These are phyloP conservation scores for Eulimnadia texana DNA, from an alignment of 1,140 invertebrate genomes.

Conservation along the genomic window DNA sequence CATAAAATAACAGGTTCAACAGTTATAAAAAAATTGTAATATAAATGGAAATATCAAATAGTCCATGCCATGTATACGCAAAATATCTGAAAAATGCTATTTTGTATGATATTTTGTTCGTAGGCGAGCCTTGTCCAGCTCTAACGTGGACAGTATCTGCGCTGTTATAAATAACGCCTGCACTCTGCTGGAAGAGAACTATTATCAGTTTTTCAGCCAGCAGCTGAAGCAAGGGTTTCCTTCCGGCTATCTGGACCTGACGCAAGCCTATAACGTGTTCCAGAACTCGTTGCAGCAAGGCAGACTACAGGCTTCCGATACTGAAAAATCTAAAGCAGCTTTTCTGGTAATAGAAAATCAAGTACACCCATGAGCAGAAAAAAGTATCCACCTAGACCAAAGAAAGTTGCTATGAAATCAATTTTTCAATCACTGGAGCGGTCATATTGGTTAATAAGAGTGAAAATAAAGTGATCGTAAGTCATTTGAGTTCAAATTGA, in stretches of 20 bases:
- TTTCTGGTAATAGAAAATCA: conserved; percentile 61
- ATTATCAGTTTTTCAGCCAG: conserved; percentile 55
- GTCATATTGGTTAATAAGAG: background rate
- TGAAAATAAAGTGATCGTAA: too few relatives aligned
- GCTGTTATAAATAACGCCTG: conserved; percentile 91
- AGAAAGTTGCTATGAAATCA: too few relatives aligned
- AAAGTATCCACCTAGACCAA: too few relatives aligned
- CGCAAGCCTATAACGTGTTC: conserved; percentile 59
- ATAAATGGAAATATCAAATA: too few relatives aligned
- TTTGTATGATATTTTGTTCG: conserved; percentile 7
- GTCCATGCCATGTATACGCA: too few relatives aligned
- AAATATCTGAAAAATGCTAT: too few relatives aligned
- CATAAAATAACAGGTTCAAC: too few relatives aligned
- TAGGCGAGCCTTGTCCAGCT: conserved; percentile 70
- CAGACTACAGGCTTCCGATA: conserved; percentile 54
- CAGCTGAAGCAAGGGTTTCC: conserved; percentile 71
- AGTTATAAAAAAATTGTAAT: too few relatives aligned
- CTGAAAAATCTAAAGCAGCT: conserved; percentile 51
- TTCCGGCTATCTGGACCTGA: conserved; percentile 65
- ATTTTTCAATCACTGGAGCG: too few relatives aligned
- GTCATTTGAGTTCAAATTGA: too few relatives aligned
- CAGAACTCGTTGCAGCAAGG: conserved; percentile 68
- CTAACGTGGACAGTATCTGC: conserved; percentile 88
- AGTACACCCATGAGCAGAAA: too few relatives aligned
- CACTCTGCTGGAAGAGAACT: conserved; percentile 73